Conservation (phyloP, 1,140 invertebrate genomes). For the Zaprionus lachaisei region DNA sequence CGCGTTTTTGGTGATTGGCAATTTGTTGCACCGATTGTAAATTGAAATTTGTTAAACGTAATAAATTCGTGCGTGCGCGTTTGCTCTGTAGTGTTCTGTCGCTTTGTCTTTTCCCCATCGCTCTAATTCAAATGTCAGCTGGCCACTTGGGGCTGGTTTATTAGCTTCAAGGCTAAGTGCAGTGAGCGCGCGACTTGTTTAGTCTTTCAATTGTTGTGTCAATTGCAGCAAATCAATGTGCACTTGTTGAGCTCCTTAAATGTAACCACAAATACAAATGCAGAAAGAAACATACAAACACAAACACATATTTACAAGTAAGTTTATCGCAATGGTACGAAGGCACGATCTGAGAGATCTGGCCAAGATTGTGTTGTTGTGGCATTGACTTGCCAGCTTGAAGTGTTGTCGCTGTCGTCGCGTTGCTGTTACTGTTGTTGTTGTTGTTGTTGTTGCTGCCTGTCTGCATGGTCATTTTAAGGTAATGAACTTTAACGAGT, state of each 20-base stretch:
- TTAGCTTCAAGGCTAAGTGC: slow-evolving; percentile 73
- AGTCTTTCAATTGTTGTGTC: slow-evolving; percentile 63
- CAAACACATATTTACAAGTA: not conserved
- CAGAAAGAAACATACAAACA: not conserved
- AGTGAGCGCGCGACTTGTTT: slow-evolving; percentile 30
- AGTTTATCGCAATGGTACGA: slow-evolving; percentile 16
- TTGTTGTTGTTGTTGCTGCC: slow-evolving; percentile 40
- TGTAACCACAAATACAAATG: slow-evolving; percentile 31
- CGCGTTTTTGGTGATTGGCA: not conserved
- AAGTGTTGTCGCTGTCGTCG: slow-evolving; percentile 19
- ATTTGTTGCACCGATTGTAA: not conserved
- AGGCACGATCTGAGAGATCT: slow-evolving; percentile 31
- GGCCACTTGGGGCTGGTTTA: slow-evolving; percentile 44
- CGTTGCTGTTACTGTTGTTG: slow-evolving; percentile 22
- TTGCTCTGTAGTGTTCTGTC: not conserved
- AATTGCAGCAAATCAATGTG: slow-evolving; percentile 62
- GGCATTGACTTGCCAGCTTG: slow-evolving; percentile 39
- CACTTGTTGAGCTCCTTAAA: slow-evolving; percentile 59
- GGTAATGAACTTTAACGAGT: slow-evolving; percentile 82
- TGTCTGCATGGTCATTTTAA: slow-evolving; percentile 60
- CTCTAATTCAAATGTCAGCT: slow-evolving; percentile 51
- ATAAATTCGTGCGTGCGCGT: not conserved
- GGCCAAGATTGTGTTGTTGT: slow-evolving; percentile 35
- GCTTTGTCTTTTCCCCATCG: not conserved
- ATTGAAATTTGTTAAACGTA: not conserved